phyloP scores from a whole-genome alignment of 2,888 invertebrate genomes.

The Nipponacmea schrenckii region DNA sequence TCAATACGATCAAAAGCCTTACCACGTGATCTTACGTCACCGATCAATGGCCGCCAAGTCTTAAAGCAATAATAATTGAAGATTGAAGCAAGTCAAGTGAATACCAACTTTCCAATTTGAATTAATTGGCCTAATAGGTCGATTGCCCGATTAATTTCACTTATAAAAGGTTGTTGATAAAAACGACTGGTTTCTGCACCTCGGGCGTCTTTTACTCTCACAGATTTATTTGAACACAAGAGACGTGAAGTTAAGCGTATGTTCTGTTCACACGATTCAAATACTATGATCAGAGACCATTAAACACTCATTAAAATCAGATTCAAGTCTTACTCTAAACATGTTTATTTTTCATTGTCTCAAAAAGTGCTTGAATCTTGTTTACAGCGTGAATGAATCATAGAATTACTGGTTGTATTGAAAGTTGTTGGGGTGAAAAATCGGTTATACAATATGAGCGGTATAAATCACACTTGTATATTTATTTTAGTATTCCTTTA shows the following conservation, averaged over 20 bases:
- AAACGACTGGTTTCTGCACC: conserved; percentile 7
- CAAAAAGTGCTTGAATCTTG: background rate
- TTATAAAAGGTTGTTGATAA: conserved; percentile 14
- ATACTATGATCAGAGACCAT: background rate
- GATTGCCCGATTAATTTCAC: conserved; percentile 24
- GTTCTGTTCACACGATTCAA: conserved; percentile 5
- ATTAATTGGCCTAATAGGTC: conserved; percentile 23
- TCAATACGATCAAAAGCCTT: background rate
- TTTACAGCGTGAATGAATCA: background rate
- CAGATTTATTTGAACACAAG: background rate
- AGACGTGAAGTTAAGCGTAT: background rate
- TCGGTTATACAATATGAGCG: too few relatives aligned
- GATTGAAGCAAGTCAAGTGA: conserved; percentile 8
- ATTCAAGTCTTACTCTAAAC: conserved; percentile 4
- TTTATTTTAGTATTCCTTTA: too few relatives aligned
- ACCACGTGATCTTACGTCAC: conserved; percentile 12
- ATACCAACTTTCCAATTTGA: conserved; percentile 21
- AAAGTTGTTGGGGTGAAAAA: too few relatives aligned
- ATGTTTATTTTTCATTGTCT: conserved; percentile 9
- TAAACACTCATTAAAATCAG: background rate
- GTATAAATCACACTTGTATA: too few relatives aligned
- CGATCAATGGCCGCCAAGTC: conserved; percentile 10
- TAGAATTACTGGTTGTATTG: too few relatives aligned
- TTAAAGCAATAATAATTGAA: background rate
- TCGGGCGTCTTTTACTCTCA: background rate